phyloP scores from a whole-genome alignment of 2,888 invertebrate genomes.

The Heliconius aoede region DNA sequence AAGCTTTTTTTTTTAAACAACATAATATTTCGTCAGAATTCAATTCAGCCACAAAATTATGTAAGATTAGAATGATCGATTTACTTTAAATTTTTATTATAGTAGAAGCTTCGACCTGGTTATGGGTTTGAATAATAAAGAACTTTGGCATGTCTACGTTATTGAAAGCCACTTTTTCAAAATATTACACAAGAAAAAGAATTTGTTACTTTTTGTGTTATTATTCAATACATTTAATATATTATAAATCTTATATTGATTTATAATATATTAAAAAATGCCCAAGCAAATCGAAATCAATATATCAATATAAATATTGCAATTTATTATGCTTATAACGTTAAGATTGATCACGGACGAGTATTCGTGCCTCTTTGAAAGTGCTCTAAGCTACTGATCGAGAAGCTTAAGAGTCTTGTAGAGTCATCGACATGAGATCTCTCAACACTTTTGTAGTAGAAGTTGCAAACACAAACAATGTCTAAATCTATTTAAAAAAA shows the following conservation, averaged over 20 bases:
- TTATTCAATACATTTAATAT: too few species aligned
- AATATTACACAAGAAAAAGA: background rate
- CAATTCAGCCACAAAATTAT: background rate
- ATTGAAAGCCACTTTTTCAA: background rate
- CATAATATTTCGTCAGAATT: background rate
- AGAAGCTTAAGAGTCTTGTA: slow-evolving; percentile 12
- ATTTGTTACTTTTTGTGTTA: background rate
- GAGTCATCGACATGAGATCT: slow-evolving; percentile 7
- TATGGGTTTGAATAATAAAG: background rate
- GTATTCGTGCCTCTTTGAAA: background rate
- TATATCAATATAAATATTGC: background rate
- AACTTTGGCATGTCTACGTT: background rate
- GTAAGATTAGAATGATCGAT: background rate
- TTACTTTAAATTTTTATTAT: slow-evolving; percentile 7
- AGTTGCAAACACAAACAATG: background rate
- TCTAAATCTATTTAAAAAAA: background rate
- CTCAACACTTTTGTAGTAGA: slow-evolving; percentile 4
- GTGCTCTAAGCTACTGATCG: slow-evolving; percentile 4
- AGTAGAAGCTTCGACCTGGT: slow-evolving; percentile 3
- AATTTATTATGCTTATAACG: background rate
- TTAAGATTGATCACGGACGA: slow-evolving; percentile 6
- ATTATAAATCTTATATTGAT: too few species aligned
- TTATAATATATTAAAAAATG: background rate
- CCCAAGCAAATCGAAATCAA: too few species aligned
- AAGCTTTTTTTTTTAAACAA: too few species aligned